phyloP scores from a whole-genome alignment of 2,888 invertebrate species.

The Encarsia formosa region DNA sequence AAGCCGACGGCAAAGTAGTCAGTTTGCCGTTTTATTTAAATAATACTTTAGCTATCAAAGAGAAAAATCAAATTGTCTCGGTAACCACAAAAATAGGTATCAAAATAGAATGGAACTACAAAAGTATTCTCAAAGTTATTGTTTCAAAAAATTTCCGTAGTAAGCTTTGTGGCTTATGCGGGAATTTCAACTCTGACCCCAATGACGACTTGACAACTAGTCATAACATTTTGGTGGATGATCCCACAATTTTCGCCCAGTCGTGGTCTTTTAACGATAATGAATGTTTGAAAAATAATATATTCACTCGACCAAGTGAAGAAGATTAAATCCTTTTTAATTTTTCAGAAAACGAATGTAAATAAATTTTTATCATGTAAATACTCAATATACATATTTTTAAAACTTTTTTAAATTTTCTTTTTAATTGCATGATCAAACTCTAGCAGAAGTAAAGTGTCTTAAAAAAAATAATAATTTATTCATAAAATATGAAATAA shows the following conservation, averaged over 20 bases:
- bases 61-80: conserved; percentile 63
- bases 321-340: too few relatives aligned
- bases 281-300: neutral
- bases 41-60: conserved; percentile 57
- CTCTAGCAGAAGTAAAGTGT: too few relatives aligned
- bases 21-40: conserved; percentile 64
- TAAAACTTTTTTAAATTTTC: too few relatives aligned
- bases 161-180: conserved; percentile 85
- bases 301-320: too few relatives aligned
- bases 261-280: conserved; percentile 69
- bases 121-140: conserved; percentile 79
- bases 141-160: conserved; percentile 72
- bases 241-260: conserved; percentile 69
- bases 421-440: too few relatives aligned
- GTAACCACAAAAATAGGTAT: conserved; percentile 70
- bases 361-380: too few relatives aligned
- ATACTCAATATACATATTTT: too few relatives aligned
- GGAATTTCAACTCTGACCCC: conserved; percentile 84
- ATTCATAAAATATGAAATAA: too few relatives aligned
- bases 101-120: conserved; percentile 59
- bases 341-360: too few relatives aligned
- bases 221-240: conserved; percentile 64
- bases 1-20: conserved; percentile 76
- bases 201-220: conserved; percentile 78
- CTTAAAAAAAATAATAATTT: too few relatives aligned